Percentiles rank a stretch among this genome's conserved stretches.
phyloP scores from a whole-genome alignment of 2,797 vertebrate genomes.

The Chrysocyon brachyurus region DNA sequence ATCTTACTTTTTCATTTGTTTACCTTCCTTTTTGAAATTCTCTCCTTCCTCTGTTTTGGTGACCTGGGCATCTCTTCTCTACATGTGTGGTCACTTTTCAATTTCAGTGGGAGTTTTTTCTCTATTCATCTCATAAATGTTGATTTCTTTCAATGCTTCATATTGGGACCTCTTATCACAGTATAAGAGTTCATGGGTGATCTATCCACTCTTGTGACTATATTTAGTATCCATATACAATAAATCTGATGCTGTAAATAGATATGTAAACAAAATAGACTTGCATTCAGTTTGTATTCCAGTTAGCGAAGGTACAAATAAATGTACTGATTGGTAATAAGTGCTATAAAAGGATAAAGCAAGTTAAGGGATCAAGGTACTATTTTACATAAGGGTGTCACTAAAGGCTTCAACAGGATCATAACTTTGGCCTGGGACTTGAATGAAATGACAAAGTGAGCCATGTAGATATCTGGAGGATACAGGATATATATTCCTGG shows the following conservation, averaged over 20 bases:
- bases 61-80: not conserved
- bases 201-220: not conserved
- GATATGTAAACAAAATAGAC: not conserved
- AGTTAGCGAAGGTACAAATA: not conserved
- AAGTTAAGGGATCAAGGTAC: not conserved
- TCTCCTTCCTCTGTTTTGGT: not conserved
- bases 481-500: not conserved
- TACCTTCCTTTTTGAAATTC: not conserved
- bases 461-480: not conserved
- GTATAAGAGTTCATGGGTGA: not conserved
- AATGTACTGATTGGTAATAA: not conserved
- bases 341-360: not conserved
- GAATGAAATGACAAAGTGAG: not conserved
- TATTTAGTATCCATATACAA: not conserved
- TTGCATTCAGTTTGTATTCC: not conserved
- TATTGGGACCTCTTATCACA: not conserved
- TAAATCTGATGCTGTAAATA: not conserved
- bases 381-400: not conserved
- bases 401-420: not conserved
- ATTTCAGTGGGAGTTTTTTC: not conserved
- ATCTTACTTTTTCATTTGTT: constrained; percentile 15
- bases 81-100: not conserved
- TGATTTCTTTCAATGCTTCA: not conserved
- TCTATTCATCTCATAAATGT: not conserved
- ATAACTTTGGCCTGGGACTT: not conserved